A percentile compares a stretch with the other conserved stretches of the same genome.
Conservation (phyloP, 2,888 invertebrate genomes). For the Sepiola atlantica region DNA sequence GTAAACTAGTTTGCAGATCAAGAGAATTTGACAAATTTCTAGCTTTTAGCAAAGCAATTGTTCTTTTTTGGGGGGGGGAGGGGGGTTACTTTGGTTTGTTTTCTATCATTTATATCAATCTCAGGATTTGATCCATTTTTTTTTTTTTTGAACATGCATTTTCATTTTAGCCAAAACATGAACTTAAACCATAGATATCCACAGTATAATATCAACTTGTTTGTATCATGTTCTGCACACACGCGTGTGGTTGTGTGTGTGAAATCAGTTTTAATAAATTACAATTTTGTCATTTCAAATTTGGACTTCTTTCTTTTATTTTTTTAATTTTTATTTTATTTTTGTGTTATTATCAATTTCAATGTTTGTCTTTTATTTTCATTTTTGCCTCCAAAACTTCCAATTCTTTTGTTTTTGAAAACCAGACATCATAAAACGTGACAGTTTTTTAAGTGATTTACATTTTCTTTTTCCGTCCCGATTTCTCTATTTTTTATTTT, state of each 20-base stretch:
- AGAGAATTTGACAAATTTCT: not conserved
- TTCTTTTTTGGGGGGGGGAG: no score
- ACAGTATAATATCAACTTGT: not conserved
- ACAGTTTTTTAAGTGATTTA: no score
- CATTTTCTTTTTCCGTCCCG: no score
- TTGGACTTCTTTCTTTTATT: not conserved
- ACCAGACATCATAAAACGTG: no score
- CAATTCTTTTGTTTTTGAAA: no score
- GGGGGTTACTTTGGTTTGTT: not conserved
- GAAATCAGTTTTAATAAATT: not conserved
- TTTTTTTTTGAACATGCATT: not conserved
- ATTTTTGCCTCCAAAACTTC: not conserved
- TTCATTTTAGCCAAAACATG: not conserved
- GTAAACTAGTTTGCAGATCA: not conserved
- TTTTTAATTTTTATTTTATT: not conserved
- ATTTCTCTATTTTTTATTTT: no score
- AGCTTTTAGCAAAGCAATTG: not conserved
- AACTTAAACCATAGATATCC: not conserved
- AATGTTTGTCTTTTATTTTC: not conserved
- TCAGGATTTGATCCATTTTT: not conserved
- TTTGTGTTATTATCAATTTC: not conserved
- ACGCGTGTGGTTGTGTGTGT: no score
- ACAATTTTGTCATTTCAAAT: not conserved
- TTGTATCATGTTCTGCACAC: not conserved
- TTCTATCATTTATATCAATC: not conserved